These are phyloP conservation scores for Drosophila mimetica DNA, from an alignment of 2,888 invertebrate species.

Conservation along the genomic window DNA sequence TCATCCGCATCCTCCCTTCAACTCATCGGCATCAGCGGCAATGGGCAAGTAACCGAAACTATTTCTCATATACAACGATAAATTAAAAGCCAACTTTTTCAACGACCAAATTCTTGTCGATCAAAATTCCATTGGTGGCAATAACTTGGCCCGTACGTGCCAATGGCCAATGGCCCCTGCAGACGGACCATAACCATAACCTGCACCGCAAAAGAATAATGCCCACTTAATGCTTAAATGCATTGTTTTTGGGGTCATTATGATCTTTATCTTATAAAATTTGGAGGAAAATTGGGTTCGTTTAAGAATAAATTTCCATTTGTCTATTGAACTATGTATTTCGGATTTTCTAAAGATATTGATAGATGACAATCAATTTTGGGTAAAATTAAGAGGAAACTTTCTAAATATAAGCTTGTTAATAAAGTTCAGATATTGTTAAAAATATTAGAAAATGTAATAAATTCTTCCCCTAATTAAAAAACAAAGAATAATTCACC, in stretches of 20 bases:
- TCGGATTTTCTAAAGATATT: too few relatives aligned
- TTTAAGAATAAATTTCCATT: background rate
- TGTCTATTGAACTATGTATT: too few relatives aligned
- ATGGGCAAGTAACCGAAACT: conserved; percentile 76
- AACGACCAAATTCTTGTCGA: conserved; percentile 85
- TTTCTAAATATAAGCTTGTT: too few relatives aligned
- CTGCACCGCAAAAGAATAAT: conserved; percentile 24
- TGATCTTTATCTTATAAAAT: background rate
- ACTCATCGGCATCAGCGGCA: conserved; percentile 39
- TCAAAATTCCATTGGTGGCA: conserved; percentile 84
- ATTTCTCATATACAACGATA: conserved; percentile 84
- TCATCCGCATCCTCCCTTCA: conserved; percentile 9
- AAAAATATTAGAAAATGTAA: too few relatives aligned
- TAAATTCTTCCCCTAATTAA: too few relatives aligned
- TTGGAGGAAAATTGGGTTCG: too few relatives aligned
- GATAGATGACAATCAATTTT: too few relatives aligned
- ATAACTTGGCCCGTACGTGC: conserved; percentile 75
- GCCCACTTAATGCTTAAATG: background rate
- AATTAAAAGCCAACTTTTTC: conserved; percentile 84
- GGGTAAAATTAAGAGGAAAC: too few relatives aligned
- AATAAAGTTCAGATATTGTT: too few relatives aligned
- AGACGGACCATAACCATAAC: conserved; percentile 56
- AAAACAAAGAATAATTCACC: too few relatives aligned
- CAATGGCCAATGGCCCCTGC: conserved; percentile 61
- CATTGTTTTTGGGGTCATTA: background rate